These are phyloP conservation scores for Hyperopisus bebe DNA, from an alignment of 2,113 vertebrate genomes.

Conservation along the genomic window DNA sequence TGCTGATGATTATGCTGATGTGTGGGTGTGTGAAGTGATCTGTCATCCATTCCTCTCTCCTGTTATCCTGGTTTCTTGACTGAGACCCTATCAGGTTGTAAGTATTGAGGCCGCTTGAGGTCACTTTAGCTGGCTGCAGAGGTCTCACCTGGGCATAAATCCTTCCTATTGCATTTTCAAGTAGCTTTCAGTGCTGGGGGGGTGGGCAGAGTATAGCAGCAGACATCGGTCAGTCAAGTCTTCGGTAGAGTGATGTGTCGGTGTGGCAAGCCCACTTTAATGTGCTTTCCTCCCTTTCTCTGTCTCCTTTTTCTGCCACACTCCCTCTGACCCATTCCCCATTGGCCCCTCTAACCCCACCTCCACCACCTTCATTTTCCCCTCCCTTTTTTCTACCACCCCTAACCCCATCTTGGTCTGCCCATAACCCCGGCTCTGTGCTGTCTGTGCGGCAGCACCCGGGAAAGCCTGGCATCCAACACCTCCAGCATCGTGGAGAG, in stretches of 20 bases:
- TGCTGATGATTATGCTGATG: neutral
- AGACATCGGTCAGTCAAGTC: neutral
- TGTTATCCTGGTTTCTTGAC: neutral
- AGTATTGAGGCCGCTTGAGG: neutral
- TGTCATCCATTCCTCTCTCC: neutral
- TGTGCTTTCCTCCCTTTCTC: constrained; percentile 30
- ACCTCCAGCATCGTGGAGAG: constrained; percentile 97
- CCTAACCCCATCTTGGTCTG: constrained; percentile 1
- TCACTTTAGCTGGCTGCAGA: neutral
- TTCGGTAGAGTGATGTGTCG: neutral
- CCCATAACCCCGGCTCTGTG: neutral
- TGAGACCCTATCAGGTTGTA: neutral
- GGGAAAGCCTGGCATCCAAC: constrained; percentile 97
- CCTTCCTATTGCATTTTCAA: neutral
- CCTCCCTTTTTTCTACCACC: constrained; percentile 2
- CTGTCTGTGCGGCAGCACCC: constrained; percentile 68
- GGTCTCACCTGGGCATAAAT: neutral
- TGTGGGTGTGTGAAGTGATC: neutral
- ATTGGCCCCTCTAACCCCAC: constrained; percentile 1
- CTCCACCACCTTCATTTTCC: constrained; percentile 20
- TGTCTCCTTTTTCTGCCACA: constrained; percentile 35
- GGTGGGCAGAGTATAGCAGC: neutral
- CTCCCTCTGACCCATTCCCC: constrained; percentile 41
- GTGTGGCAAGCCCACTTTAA: constrained; percentile 43
- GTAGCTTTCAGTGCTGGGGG: neutral